These are phyloP conservation scores for Dolichotis patagonum DNA, from an alignment of 2,113 vertebrate species.

Conservation along the genomic window DNA sequence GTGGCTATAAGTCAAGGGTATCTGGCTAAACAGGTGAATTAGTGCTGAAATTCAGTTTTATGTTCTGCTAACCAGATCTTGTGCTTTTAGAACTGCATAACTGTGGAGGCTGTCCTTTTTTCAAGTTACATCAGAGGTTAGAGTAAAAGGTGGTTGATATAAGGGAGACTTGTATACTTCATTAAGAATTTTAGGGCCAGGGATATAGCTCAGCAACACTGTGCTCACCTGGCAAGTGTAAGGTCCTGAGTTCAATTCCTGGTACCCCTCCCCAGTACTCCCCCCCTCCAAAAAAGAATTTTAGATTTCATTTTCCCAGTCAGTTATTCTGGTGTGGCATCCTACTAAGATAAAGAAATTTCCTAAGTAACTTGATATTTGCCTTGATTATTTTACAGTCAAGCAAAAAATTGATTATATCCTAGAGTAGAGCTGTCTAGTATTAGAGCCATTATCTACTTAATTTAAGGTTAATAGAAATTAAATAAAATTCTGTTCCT, in stretches of 20 bases:
- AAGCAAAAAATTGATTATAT: not conserved
- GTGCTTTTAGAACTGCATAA: not conserved
- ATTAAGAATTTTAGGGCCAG: not conserved
- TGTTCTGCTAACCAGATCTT: not conserved
- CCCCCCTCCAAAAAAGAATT: not conserved
- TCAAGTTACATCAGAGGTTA: not conserved
- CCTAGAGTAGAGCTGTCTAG: not conserved
- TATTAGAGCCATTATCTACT: not conserved
- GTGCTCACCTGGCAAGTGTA: too few species aligned
- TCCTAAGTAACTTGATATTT: not conserved
- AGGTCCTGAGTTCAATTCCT: too few species aligned
- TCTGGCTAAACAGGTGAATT: not conserved
- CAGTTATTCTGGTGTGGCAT: not conserved
- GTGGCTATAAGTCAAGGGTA: not conserved
- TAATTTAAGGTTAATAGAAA: not conserved
- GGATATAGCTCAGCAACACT: too few species aligned
- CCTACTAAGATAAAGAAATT: not conserved
- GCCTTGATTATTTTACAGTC: not conserved
- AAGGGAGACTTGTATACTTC: not conserved
- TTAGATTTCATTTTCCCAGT: not conserved
- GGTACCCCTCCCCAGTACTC: too few species aligned
- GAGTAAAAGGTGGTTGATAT: not conserved
- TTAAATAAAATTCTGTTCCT: not conserved
- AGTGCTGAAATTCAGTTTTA: not conserved
- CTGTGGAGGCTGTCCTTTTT: not conserved